Conservation (phyloP, 2,113 vertebrate species). For the Copsychus sechellarum region DNA sequence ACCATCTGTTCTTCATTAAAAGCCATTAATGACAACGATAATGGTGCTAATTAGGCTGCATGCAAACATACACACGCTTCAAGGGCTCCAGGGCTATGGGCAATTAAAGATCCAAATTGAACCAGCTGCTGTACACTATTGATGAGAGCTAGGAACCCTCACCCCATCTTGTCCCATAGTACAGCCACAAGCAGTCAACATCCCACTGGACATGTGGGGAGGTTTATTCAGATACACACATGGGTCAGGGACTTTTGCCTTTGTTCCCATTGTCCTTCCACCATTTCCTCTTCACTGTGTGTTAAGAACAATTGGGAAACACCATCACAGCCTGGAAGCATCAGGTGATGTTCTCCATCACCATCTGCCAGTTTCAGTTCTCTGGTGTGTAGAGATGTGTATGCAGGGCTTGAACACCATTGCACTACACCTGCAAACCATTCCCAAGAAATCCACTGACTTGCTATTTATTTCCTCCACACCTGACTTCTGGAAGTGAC, state of each 20-base stretch:
- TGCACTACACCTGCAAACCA: not conserved
- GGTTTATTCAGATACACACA: not conserved
- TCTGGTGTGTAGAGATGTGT: not conserved
- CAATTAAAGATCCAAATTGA: slow-evolving; percentile 50
- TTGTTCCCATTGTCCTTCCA: not conserved
- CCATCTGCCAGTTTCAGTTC: not conserved
- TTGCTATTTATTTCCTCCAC: not conserved
- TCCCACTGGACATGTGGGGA: not conserved
- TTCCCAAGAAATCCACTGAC: not conserved
- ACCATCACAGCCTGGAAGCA: not conserved
- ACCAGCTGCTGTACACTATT: not conserved
- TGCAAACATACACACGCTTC: slow-evolving; percentile 50
- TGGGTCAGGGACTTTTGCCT: not conserved
- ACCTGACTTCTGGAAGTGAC: not conserved
- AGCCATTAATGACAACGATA: slow-evolving; percentile 56
- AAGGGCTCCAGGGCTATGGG: slow-evolving; percentile 21
- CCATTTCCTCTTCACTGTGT: not conserved
- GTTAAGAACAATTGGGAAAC: not conserved
- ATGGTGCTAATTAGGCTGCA: slow-evolving; percentile 59
- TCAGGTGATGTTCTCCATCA: not conserved
- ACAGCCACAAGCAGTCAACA: not conserved
- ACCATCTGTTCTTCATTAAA: slow-evolving; percentile 69
- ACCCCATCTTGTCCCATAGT: not conserved
- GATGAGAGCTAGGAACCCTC: not conserved
- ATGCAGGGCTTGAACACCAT: not conserved